A percentile compares a stretch with the other conserved stretches of the same genome.
phyloP scores from a whole-genome alignment of 1,140 invertebrate genomes.

The Trichomalopsis sarcophagae region DNA sequence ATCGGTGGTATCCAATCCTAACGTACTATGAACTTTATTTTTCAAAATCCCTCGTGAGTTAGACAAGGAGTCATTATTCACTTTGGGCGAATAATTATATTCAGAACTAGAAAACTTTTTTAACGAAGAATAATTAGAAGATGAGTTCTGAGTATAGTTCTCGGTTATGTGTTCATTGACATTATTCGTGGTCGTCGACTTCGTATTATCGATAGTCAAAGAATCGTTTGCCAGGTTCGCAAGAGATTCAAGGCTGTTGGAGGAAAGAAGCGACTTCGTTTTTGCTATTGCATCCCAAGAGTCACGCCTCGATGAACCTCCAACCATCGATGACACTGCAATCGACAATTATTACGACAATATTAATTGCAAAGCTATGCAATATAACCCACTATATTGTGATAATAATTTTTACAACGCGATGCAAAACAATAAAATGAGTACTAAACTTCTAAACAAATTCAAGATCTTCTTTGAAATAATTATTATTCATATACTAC shows the following conservation, averaged over 20 bases:
- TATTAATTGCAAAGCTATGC: neutral
- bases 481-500: too few species aligned
- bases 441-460: too few species aligned
- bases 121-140: conserved; percentile 57
- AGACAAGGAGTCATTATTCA: conserved; percentile 58
- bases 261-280: conserved; percentile 83
- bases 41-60: conserved; percentile 71
- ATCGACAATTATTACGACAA: conserved; percentile 48
- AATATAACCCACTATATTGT: neutral
- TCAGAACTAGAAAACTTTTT: conserved; percentile 66
- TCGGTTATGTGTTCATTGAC: conserved; percentile 62
- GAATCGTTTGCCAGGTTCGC: conserved; percentile 79
- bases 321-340: conserved; percentile 80
- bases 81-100: conserved; percentile 58
- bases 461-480: too few species aligned
- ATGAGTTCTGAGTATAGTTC: conserved; percentile 59
- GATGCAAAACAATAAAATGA: too few species aligned
- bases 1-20: neutral
- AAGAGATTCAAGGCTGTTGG: conserved; percentile 80
- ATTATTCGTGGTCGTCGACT: conserved; percentile 53
- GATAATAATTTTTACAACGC: conserved; percentile 6
- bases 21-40: conserved; percentile 67
- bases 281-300: conserved; percentile 89
- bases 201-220: conserved; percentile 25
- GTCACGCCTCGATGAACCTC: conserved; percentile 79